Evolutionary conservation across 2,797 vertebrate species (phyloP).

Genomic region (Ctenosaura bakeri): DNA sequence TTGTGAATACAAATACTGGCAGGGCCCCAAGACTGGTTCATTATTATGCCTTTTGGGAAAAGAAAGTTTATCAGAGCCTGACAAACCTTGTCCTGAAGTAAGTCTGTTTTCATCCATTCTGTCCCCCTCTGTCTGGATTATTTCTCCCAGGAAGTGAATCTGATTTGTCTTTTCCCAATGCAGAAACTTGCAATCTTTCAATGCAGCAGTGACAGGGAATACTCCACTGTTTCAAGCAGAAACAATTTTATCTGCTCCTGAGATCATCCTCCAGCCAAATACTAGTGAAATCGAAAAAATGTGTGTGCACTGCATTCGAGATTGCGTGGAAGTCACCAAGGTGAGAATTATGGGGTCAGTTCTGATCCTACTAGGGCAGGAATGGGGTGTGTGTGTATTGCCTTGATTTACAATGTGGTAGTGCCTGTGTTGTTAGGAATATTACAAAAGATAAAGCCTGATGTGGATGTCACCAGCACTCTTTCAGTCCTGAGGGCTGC

Average conservation of each 20-base stretch:
- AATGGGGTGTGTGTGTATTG: no score
- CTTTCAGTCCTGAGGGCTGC: no score
- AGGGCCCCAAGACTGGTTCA: slow-evolving; percentile 84
- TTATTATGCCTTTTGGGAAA: slow-evolving; percentile 93
- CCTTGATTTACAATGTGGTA: no score
- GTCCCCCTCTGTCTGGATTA: not conserved
- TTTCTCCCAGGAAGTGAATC: not conserved
- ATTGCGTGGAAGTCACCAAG: slow-evolving; percentile 91
- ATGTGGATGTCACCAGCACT: no score
- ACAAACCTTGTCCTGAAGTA: slow-evolving; percentile 91
- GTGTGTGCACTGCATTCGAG: slow-evolving; percentile 84
- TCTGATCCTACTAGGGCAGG: no score
- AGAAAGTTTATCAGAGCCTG: slow-evolving; percentile 85
- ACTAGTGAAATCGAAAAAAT: slow-evolving; percentile 86
- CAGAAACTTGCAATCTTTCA: slow-evolving; percentile 91
- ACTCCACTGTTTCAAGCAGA: slow-evolving; percentile 88
- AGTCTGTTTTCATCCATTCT: slow-evolving; percentile 56
- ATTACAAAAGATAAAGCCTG: no score
- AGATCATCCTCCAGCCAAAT: slow-evolving; percentile 89
- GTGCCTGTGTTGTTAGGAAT: no score
- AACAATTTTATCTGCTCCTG: slow-evolving; percentile 86
- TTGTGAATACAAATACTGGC: slow-evolving; percentile 87
- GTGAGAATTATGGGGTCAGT: slow-evolving; percentile 72
- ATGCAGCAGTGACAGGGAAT: slow-evolving; percentile 79
- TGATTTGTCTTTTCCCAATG: not conserved